Evolutionary conservation across 2,888 invertebrate genomes (phyloP), one percentile per base, ranked within the genome.

Genomic region (Petrolisthes cinctipes): DNA sequence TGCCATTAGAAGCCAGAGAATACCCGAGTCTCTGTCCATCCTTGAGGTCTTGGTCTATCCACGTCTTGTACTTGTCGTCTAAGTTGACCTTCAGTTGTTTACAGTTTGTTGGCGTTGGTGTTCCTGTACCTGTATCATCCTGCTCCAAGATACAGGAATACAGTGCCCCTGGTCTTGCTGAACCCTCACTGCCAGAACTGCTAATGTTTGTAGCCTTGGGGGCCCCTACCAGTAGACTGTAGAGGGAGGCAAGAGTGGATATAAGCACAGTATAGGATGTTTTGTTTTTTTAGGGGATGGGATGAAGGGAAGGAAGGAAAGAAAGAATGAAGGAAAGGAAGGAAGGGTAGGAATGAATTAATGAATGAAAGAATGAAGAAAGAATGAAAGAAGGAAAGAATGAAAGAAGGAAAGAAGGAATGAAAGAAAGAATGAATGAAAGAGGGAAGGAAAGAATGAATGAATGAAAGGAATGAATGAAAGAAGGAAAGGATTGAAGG

Each of bases 141-240:
- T 37, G 37, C 9, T 80, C 23, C 4, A 85, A 56, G 23, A 9
- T 20, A 61, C 86, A 86, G 66, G 86, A 86, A 83, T 86, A 86
- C 61, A 86, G 86, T 5, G 82, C 86, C 53, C 86, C 86, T 51
- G 81, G 80, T 2, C 68, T 57, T 20, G 11, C 37, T 37, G 5
- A 7, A 73, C 37, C 37, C 37, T 37, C 37, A 37, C 37, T 37
- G 37, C 37, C 37, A 37, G 37, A 37, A 37, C 37, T 5, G 73
- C 37, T 80, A 7, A 17, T 23, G 2, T 17, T 73, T 23, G 4
- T 73, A 17, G 83, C 75, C 20, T 20, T 51, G 2, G 83, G 83
- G 9, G 83, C 83, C 4, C 83, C 83, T 17, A 83, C 83, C 37
- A 83, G 57, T 6, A 83, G 11, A 23, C 78, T 84, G 53, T 80